Evolutionary conservation across 1,140 invertebrate species (phyloP), one percentile per base, ranked within the genome.

Genomic region (Pseudomyrmex gracilis): DNA sequence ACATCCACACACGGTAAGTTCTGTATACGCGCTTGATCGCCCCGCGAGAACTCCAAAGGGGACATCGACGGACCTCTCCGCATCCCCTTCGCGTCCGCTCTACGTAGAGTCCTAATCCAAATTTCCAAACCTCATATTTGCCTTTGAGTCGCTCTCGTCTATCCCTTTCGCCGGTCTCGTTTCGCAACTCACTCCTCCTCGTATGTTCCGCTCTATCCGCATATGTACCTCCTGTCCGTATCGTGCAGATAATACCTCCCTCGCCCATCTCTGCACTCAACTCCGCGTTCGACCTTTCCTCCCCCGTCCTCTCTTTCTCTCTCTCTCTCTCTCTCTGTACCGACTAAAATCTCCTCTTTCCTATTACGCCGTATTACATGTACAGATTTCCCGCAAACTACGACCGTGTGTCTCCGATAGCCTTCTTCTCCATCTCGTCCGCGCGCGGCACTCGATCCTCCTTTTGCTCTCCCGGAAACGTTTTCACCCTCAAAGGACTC

Each of bases 401-500:
- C 84, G 83, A 71, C 64, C 53, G 68, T 85, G 83, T 34, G 34
- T 34, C 83, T 15, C 58, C 76, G 55, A 63, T 80, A 86, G 82
- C 73, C 71, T 57, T 71, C 84, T 58, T 57, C 53, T 70, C 61
- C 60, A 43, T 85, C 67, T 67, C 58, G 24, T 67, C 68, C 60
- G 55, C 55, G 51, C 47, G 66, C 34, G 34, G 34, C 34, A 55
- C 86, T 34, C 83, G 86, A 83, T 87, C 76, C 85, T 89, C 85
- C 82, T 45, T 70, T 51, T 80, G 47, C 85, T 83, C 78, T 77
- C 43, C 13, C 20, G 57, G 77, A 63, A 85, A 85, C 83, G 87
- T 84, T 90, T 83, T 71, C 88, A 89, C 90, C 92, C 91, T 93
- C 93, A 93, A 94, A 93, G 93, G 92, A 90, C 87, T 89, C 77